phyloP scores from a whole-genome alignment of 2,888 invertebrate genomes.

The Himalopsyche tibetana region DNA sequence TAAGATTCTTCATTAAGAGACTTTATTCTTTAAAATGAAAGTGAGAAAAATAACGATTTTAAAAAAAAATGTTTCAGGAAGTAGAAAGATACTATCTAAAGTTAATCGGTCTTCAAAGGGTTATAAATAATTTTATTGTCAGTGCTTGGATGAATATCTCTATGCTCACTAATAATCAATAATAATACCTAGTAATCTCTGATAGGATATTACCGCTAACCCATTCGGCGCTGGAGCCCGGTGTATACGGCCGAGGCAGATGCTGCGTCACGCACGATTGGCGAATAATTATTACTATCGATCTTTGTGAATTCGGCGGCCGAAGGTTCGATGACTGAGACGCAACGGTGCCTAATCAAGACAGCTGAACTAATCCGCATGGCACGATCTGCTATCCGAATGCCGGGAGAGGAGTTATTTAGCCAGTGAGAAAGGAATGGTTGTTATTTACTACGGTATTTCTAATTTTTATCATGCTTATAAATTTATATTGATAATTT shows the following conservation, averaged over 20 bases:
- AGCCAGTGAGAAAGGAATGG: no score
- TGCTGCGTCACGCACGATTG: conserved; percentile 13
- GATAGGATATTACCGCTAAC: conserved; percentile 6
- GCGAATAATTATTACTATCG: conserved; percentile 2
- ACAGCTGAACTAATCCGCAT: conserved; percentile 2
- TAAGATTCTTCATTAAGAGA: no score
- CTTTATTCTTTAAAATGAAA: no score
- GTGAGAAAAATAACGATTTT: no score
- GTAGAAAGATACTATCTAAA: no score
- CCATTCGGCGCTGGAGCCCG: not conserved
- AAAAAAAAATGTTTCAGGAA: no score
- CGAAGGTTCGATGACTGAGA: not conserved
- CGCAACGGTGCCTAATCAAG: conserved; percentile 30
- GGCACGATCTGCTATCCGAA: not conserved
- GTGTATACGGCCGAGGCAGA: not conserved
- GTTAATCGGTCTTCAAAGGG: no score
- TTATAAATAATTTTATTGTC: no score
- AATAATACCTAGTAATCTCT: not conserved
- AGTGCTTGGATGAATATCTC: no score
- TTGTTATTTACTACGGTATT: no score
- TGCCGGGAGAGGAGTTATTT: not conserved
- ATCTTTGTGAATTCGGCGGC: conserved; percentile 12
- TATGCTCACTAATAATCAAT: not conserved
- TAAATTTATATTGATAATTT: no score
- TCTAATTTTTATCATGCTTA: no score